A percentile compares a stretch with the other conserved stretches of the same genome.
Evolutionary conservation across 2,113 vertebrate genomes (phyloP).

Genomic region (Mobula birostris): DNA sequence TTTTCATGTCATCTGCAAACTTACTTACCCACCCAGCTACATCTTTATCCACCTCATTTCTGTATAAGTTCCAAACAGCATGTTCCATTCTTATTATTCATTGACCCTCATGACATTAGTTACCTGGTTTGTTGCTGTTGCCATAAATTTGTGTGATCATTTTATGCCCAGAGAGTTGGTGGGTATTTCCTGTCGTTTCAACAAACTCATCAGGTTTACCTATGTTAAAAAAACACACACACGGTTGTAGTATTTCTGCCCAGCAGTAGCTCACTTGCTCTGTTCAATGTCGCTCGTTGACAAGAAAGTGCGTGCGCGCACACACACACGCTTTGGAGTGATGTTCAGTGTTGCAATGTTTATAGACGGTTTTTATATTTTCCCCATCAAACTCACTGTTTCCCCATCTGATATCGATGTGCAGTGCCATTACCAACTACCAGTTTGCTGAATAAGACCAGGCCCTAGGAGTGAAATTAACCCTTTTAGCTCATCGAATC

Average conservation of each 20-base stretch:
- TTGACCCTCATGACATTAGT: not conserved
- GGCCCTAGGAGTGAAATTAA: too few species aligned
- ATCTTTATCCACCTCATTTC: too few species aligned
- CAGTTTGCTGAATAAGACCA: not conserved
- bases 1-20: too few species aligned
- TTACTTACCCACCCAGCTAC: too few species aligned
- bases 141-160: not conserved
- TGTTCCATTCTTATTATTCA: not conserved
- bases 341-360: not conserved
- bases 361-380: not conserved
- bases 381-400: not conserved
- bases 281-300: not conserved
- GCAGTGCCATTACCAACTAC: not conserved
- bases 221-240: not conserved
- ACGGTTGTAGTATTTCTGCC: not conserved
- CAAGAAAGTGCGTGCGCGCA: not conserved
- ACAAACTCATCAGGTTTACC: not conserved
- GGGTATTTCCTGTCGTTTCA: not conserved
- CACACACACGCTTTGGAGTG: not conserved
- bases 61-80: too few species aligned
- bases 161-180: too few species aligned
- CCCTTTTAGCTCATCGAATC: too few species aligned
- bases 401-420: not conserved
- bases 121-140: constrained; percentile 33
- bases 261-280: not conserved